Conservation (phyloP, 2,113 vertebrate genomes). For the Mesembrinibis cayennensis region DNA sequence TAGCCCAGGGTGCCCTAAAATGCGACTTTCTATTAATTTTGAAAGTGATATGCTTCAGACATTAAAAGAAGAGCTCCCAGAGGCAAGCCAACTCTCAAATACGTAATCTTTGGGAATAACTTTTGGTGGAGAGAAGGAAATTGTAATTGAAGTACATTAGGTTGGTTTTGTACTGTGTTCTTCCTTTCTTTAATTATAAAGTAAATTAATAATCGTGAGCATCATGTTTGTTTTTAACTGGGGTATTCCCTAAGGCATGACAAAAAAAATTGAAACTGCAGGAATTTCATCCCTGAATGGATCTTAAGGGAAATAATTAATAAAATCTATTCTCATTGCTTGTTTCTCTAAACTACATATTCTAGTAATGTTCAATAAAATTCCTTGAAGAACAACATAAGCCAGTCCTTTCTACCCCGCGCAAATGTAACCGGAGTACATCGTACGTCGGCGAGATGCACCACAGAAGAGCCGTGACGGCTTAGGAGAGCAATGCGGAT, state of each 20-base stretch:
- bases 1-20: not conserved
- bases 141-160: not conserved
- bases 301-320: conserved; percentile 2
- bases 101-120: not conserved
- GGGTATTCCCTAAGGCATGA: not conserved
- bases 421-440: not conserved
- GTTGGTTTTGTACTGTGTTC: not conserved
- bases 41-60: not conserved
- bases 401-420: not conserved
- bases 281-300: not conserved
- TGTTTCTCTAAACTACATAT: not conserved
- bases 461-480: not conserved
- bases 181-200: conserved; percentile 7
- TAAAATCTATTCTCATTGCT: not conserved
- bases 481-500: not conserved
- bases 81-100: not conserved
- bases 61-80: not conserved
- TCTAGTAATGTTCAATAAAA: not conserved
- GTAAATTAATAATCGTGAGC: not conserved
- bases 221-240: not conserved
- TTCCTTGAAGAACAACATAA: not conserved
- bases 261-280: not conserved
- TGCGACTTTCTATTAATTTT: not conserved
- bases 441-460: accelerated
- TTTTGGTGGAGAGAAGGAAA: not conserved